These are phyloP conservation scores for Drosophila mayri DNA, from an alignment of 1,140 invertebrate species.

Conservation along the genomic window DNA sequence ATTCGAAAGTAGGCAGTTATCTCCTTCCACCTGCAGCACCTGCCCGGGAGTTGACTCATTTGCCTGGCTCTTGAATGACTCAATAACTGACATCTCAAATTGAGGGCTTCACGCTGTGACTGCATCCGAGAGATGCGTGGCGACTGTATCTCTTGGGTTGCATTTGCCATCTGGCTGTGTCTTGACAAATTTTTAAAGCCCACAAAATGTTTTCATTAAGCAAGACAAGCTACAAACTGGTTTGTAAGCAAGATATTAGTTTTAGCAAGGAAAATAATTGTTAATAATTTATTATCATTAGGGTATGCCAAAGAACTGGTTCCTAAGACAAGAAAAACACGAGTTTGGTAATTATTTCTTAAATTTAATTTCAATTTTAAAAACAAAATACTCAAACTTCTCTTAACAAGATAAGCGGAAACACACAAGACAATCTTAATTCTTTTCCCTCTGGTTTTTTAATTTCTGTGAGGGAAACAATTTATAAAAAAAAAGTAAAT, in stretches of 20 bases:
- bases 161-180: conserved; percentile 32
- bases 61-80: conserved; percentile 72
- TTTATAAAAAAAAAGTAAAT: neutral
- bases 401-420: neutral
- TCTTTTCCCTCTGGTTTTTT: neutral
- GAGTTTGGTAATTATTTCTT: neutral
- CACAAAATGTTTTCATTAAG: conserved; percentile 57
- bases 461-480: too few relatives aligned
- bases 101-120: conserved; percentile 68
- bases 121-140: conserved; percentile 6
- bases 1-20: conserved; percentile 52
- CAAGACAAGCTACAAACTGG: neutral
- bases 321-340: neutral
- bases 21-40: conserved; percentile 18
- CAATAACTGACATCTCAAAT: conserved; percentile 75
- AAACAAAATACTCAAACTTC: neutral
- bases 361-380: neutral
- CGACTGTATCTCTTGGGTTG: conserved; percentile 7
- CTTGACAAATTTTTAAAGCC: conserved; percentile 66
- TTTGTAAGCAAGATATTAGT: neutral
- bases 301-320: neutral
- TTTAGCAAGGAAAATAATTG: neutral
- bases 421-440: conserved; percentile 3
- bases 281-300: neutral
- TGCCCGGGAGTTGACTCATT: conserved; percentile 79